Evolutionary conservation across 2,888 invertebrate genomes (phyloP), one percentile per base, ranked within the genome.

Genomic region (Prenolepis imparis): DNA sequence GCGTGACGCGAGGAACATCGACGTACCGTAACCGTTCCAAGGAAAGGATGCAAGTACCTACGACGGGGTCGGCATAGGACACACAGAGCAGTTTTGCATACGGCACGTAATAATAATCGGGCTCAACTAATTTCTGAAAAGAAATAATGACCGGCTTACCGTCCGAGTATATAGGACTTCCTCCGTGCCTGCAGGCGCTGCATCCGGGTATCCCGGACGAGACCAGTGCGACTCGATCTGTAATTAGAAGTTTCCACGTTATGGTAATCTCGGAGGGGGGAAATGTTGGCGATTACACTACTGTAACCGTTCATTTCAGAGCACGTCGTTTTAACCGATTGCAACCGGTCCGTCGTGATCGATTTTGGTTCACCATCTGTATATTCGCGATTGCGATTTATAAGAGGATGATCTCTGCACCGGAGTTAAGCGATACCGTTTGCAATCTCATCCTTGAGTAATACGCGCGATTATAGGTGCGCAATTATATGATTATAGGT

Each of bases 171-270:
- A 93, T 92, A 18, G 93, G 93, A 90, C 94, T 94, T 77, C 90
- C 91, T 75, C 93, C 93, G 86, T 93, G 93, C 88, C 93, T 91
- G 89, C 94, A 94, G 55, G 93, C 94, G 82, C 90, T 94, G 89
- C 94, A 94, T 81, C 93, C 93, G 78, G 93, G 92, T 81, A 94
- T 91, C 88, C 92, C 94, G 70, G 94, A 95, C 87, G 95, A 95
- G 89, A 96, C 96, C 93, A 96, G 95, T 90, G 96, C 96, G 93
- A 96, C 96, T 90, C 96, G 96, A 96, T 97, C 96, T 97, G 74
- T 48, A 88, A 87, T 88, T 78, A 66, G 82, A 86, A 82, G 55
- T 78, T 72, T 78, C 59, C 78, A 78, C 73, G 78, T 78, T 72
- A 70, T 12, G 73, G 59, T 78, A 59, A 72, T 78, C 44, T 70